Evolutionary conservation across 2,888 invertebrate genomes (phyloP).

Genomic region (Euproctis similis): DNA sequence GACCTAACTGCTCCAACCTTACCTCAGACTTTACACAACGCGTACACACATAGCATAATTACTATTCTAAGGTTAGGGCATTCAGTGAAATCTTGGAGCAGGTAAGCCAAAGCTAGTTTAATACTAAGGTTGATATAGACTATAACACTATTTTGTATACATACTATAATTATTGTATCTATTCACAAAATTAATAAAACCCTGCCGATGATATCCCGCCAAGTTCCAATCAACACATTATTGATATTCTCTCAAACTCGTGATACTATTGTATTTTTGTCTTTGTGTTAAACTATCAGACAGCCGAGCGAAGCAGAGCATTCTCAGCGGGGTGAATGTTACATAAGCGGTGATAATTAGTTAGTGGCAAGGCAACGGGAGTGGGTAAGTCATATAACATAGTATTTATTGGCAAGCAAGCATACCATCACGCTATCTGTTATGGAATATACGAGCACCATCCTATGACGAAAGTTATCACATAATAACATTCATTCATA

Average conservation of each 20-base stretch:
- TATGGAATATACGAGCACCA: slow-evolving; percentile 13
- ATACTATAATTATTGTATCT: slow-evolving; percentile 27
- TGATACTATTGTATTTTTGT: slow-evolving; percentile 13
- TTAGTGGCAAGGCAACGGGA: slow-evolving; percentile 73
- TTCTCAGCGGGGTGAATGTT: slow-evolving; percentile 72
- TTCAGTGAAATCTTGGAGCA: slow-evolving; percentile 49
- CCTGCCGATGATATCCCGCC: slow-evolving; percentile 49
- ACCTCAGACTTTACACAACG: slow-evolving; percentile 12
- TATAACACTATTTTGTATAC: slow-evolving; percentile 29
- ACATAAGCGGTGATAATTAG: slow-evolving; percentile 69
- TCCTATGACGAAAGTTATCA: slow-evolving; percentile 15
- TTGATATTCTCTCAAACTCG: slow-evolving; percentile 21
- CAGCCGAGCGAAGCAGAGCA: slow-evolving; percentile 72
- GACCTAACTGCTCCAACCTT: slow-evolving; percentile 61
- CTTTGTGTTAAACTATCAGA: slow-evolving; percentile 31
- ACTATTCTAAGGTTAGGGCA: slow-evolving; percentile 23
- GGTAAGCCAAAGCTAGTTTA: slow-evolving; percentile 47
- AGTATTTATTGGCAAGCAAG: slow-evolving; percentile 58
- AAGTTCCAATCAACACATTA: slow-evolving; percentile 28
- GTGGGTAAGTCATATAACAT: slow-evolving; percentile 51
- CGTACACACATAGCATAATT: slow-evolving; percentile 16
- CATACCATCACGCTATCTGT: slow-evolving; percentile 41
- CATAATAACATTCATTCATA: slow-evolving; percentile 13
- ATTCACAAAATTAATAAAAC: slow-evolving; percentile 30
- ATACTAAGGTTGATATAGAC: slow-evolving; percentile 38